Conservation (phyloP, 1,140 invertebrate genomes). For the Drosophila cardini region DNA sequence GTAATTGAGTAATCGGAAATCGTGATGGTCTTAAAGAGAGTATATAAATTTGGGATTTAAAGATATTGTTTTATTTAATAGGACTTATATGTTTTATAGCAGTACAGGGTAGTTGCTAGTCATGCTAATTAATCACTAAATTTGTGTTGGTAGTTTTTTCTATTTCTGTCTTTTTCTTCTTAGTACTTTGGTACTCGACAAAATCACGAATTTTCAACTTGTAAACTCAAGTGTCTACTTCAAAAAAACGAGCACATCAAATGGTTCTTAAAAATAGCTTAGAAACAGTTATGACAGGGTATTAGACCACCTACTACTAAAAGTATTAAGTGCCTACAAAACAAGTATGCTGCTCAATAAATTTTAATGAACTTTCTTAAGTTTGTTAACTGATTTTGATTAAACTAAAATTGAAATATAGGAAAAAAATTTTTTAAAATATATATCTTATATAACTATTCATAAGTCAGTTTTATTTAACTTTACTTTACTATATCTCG, state of each 20-base stretch:
- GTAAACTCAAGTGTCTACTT: slow-evolving; percentile 29
- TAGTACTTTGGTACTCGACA: slow-evolving; percentile 3
- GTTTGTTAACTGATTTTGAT: no score
- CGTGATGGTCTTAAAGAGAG: neutral
- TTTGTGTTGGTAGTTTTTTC: neutral
- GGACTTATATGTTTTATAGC: neutral
- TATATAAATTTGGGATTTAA: neutral
- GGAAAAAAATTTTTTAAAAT: no score
- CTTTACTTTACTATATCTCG: neutral
- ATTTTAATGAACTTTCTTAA: neutral
- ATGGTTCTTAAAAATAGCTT: slow-evolving; percentile 20
- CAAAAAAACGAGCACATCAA: slow-evolving; percentile 29
- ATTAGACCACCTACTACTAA: slow-evolving; percentile 15
- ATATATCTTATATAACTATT: neutral
- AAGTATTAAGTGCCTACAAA: neutral
- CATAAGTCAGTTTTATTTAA: neutral
- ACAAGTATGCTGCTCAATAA: neutral
- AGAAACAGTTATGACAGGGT: slow-evolving; percentile 5
- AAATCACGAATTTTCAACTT: slow-evolving; percentile 46
- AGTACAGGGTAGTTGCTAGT: slow-evolving; percentile 2
- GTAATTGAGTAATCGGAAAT: slow-evolving; percentile 1
- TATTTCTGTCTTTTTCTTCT: slow-evolving; percentile 7
- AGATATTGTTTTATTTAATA: neutral
- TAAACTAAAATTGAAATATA: no score
- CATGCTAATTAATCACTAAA: neutral